Evolutionary conservation across 2,888 invertebrate species (phyloP), one percentile per base, ranked within the genome.

Genomic region (Lithosia quadra): DNA sequence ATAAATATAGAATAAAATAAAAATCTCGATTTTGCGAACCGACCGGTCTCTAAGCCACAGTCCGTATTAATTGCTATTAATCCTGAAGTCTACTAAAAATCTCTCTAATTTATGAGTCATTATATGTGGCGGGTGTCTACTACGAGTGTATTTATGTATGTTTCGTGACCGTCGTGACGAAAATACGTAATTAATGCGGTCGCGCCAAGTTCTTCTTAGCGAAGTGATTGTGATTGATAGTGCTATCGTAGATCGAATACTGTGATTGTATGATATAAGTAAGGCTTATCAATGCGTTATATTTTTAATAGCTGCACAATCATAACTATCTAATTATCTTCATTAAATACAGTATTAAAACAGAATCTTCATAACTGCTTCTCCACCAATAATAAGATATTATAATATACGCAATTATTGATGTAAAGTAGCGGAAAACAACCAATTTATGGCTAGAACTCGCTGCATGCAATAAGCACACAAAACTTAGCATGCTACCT

Each of bases 91-190:
- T 15, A n/a, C 49, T n/a, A 49, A 49, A 49, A n/a, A 49, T 49
- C n/a, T n/a, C n/a, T n/a, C 49, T n/a, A n/a, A 49, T n/a, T 49
- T 49, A 49, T 24, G 21, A 56, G 55, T 56, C 22, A 56, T 56
- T 28, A n/a, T 49, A n/a, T n/a, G 49, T 49, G n/a, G n/a, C 49
- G 49, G 49, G 49, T 49, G 49, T 49, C 49, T 49, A 49, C 49
- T 49, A n/a, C 49, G 49, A 49, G n/a, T n/a, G n/a, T 49, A 49
- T 49, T 49, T 49, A 49, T 18, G 18, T 4, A 18, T 9, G 49
- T n/a, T 49, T 49, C 49, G 49, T 49, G 49, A 9, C 49, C 49
- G 49, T 49, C 49, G 49, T n/a, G n/a, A 49, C 9, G n/a, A 49
- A 49, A 49, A 49, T 49, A 49, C 49, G n/a, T n/a, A n/a, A 49